Base-by-base conservation (phyloP, 1,140 invertebrate genomes). In the Wiebesia pumilae region DNA sequence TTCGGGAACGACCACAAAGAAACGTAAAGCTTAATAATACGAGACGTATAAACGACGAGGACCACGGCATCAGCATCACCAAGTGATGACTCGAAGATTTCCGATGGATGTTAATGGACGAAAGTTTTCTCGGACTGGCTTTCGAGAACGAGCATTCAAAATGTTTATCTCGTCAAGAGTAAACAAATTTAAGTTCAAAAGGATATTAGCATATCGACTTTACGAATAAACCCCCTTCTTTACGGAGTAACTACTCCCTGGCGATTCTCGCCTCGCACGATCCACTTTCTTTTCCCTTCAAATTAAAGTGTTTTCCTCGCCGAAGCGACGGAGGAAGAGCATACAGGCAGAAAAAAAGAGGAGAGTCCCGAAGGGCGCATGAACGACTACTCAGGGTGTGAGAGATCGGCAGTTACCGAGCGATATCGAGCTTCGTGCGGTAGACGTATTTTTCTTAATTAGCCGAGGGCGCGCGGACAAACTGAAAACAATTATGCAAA, bases 401-500 rank as follows among this genome's bases (percentile, higher is more conserved):
- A 16, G 82, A 54, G 62, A 47, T 75, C 71, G 82, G 51, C 47
- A 58, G 82, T 62, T 75, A 75, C 51, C 38, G 16, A n/a, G 14
- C 24, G 58, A 79, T 79, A 79, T 79, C 79, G 14, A 27, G 38
- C 40, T 10, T 80, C 79, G 65, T 58, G 75, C 84, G 77, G 88
- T 27, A 67, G 77, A 87, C 82, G 89, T 91, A 90, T 91, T 91
- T 91, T 91, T 91, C 90, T 91, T 89, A 89, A 90, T 91, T 91
- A 91, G 87, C 86, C 1, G 47, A 43, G 58, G 77, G 88, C 69
- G 84, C 51, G 78, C 78, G 83, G 85, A 84, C 90, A 89, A 91
- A 89, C 88, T 89, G 88, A 89, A 90, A 90, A 90, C 90, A 91
- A 91, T 91, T 91, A 91, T 91, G 90, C 90, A 91, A 91, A 91